Evolutionary conservation across 2,113 vertebrate species (phyloP).

Genomic region (Meriones unguiculatus): DNA sequence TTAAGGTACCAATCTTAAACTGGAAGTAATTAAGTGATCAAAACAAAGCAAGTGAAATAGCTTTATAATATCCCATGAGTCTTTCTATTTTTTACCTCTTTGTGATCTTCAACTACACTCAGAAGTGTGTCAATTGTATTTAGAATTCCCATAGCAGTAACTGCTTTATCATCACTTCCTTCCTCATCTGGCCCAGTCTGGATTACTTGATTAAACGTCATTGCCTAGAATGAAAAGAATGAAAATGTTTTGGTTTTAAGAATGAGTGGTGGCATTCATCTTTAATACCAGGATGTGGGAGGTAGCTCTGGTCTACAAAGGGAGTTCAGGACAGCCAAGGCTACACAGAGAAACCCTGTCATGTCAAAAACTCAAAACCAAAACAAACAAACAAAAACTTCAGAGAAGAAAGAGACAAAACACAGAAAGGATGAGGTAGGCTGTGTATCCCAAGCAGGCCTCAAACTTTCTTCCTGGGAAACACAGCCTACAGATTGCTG

Average conservation of each 20-base stretch:
- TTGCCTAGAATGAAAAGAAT: conserved; percentile 90
- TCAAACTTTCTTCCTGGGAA: not conserved
- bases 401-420: too few relatives aligned
- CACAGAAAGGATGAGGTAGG: not conserved
- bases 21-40: not conserved
- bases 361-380: too few relatives aligned
- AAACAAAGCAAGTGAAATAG: not conserved
- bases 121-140: conserved; percentile 99
- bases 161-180: conserved; percentile 99
- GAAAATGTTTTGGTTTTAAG: not conserved
- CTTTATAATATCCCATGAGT: not conserved
- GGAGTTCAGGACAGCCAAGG: too few relatives aligned
- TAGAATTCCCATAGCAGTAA: conserved; percentile 99
- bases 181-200: conserved; percentile 99
- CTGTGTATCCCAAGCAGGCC: not conserved
- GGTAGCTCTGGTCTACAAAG: too few relatives aligned
- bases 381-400: too few relatives aligned
- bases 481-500: not conserved
- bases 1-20: not conserved
- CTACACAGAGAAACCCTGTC: too few relatives aligned
- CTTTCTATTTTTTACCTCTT: conserved; percentile 92
- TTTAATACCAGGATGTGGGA: too few relatives aligned
- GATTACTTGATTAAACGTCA: conserved; percentile 99
- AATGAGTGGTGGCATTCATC: not conserved
- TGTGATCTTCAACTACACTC: conserved; percentile 99